These are phyloP conservation scores for Eira barbara DNA, from an alignment of 2,113 vertebrate genomes.

Conservation along the genomic window DNA sequence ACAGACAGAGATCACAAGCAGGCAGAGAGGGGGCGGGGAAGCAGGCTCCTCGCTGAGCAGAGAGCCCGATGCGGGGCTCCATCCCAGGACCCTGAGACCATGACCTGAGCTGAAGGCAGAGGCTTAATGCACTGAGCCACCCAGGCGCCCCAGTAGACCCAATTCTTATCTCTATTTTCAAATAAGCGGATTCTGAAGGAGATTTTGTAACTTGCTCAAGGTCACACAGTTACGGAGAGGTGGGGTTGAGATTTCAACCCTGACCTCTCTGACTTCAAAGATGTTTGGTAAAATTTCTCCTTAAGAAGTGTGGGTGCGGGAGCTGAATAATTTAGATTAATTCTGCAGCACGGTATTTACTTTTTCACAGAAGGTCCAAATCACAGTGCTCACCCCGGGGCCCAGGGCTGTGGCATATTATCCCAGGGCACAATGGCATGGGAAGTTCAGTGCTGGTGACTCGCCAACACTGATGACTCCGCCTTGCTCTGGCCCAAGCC, in stretches of 20 bases:
- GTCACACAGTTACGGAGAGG: not conserved
- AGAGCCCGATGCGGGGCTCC: no score
- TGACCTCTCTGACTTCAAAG: not conserved
- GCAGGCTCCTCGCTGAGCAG: no score
- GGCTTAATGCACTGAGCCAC: no score
- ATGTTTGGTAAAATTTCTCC: not conserved
- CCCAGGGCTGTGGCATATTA: not conserved
- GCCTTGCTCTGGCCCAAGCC: constrained; percentile 57
- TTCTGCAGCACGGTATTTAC: not conserved
- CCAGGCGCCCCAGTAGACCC: not conserved
- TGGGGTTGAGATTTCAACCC: not conserved
- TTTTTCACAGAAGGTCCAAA: not conserved
- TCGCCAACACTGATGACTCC: constrained; percentile 44
- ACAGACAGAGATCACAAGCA: no score
- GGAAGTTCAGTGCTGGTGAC: constrained; percentile 3
- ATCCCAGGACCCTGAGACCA: no score
- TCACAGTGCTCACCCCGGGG: not conserved
- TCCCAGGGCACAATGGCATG: constrained; percentile 45
- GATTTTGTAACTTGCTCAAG: constrained; percentile 20
- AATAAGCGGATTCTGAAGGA: constrained; percentile 24
- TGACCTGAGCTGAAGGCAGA: no score
- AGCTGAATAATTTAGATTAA: not conserved
- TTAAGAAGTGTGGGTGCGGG: not conserved
- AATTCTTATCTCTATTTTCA: constrained; percentile 30
- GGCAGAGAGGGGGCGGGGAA: fast-evolving